Percentiles rank a stretch among this genome's conserved stretches.
Evolutionary conservation across 2,888 invertebrate genomes (phyloP).

Genomic region (Noctua comes): DNA sequence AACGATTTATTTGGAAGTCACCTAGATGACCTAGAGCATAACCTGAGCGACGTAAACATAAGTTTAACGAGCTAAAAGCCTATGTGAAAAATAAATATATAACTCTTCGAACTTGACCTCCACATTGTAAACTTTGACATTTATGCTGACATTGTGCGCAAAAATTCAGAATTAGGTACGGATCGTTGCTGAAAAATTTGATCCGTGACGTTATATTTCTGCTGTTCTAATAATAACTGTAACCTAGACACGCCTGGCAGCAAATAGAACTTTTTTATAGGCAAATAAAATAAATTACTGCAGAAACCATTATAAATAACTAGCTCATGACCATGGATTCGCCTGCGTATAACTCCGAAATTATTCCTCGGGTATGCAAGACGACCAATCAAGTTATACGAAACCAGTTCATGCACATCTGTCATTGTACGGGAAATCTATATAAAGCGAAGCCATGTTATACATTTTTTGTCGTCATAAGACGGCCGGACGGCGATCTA

Average conservation of each 20-base stretch:
- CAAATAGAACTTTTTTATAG: not conserved
- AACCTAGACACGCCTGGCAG: not conserved
- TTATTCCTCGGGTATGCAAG: not conserved
- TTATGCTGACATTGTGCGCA: slow-evolving; percentile 9
- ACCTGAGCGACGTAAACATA: not conserved
- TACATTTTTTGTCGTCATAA: no score
- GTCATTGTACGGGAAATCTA: no score
- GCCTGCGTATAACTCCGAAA: not conserved
- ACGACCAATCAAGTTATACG: no score
- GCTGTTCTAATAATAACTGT: not conserved
- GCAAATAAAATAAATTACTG: not conserved
- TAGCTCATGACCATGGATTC: not conserved
- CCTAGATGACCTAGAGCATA: slow-evolving; percentile 20
- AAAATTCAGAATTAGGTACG: not conserved
- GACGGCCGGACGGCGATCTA: no score
- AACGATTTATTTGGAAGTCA: slow-evolving; percentile 31
- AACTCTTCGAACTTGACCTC: slow-evolving; percentile 3
- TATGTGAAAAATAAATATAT: slow-evolving; percentile 18
- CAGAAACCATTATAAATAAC: not conserved
- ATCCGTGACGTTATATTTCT: slow-evolving; percentile 5
- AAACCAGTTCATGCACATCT: no score
- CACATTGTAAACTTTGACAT: slow-evolving; percentile 23
- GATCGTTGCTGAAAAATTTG: slow-evolving; percentile 11
- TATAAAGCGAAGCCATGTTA: no score
- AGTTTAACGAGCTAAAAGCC: slow-evolving; percentile 9